Conservation (phyloP, 2,113 vertebrate genomes). For the Bucco capensis region DNA sequence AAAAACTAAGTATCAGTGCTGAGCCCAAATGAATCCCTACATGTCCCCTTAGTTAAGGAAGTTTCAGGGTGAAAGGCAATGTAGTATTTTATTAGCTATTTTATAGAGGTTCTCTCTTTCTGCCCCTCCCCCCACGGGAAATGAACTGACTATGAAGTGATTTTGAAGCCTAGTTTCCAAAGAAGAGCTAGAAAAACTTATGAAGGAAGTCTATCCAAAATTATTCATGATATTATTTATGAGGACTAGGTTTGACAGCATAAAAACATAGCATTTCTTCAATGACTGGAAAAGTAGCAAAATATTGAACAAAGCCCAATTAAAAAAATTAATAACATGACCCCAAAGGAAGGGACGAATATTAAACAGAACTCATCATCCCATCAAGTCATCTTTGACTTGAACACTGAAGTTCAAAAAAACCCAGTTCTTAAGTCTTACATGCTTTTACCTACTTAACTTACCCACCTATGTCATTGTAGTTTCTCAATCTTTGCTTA, state of each 20-base stretch:
- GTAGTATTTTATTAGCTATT: background rate
- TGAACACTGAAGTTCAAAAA: background rate
- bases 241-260: background rate
- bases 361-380: background rate
- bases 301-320: background rate
- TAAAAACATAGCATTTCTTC: background rate
- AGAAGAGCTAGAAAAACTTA: background rate
- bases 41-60: background rate
- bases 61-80: background rate
- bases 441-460: background rate
- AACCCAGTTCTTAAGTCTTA: background rate
- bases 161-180: background rate
- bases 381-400: background rate
- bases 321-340: background rate
- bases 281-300: background rate
- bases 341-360: no score
- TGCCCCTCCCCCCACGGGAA: rapidly evolving
- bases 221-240: background rate
- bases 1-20: background rate
- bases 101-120: background rate
- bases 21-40: background rate
- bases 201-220: background rate
- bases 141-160: background rate
- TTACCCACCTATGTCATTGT: background rate
- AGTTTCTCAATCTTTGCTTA: background rate